Percentiles rank a stretch among this genome's conserved stretches.
Evolutionary conservation across 2,797 vertebrate species (phyloP).

Genomic region (Morus bassanus): DNA sequence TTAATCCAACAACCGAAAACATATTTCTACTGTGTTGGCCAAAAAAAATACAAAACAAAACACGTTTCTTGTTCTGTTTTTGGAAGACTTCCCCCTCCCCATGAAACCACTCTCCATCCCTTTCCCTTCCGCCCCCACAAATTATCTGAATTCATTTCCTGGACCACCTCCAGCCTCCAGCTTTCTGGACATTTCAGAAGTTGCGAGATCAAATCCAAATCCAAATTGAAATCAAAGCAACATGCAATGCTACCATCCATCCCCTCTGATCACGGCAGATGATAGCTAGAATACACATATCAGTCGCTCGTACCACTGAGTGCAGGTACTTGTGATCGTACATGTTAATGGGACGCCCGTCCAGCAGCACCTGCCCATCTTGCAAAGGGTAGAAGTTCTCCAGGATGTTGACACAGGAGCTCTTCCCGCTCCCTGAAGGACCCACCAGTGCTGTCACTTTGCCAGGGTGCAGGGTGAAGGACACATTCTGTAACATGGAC

Average conservation of each 20-base stretch:
- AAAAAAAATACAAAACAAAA: not conserved
- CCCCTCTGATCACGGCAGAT: not conserved
- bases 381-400: slow-evolving; percentile 93
- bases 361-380: slow-evolving; percentile 89
- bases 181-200: not conserved
- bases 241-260: not conserved
- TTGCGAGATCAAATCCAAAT: not conserved
- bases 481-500: slow-evolving; percentile 80
- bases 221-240: not conserved
- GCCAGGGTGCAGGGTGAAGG: slow-evolving; percentile 88
- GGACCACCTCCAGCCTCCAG: not conserved
- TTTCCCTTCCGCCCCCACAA: not conserved
- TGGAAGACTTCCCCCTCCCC: not conserved
- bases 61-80: not conserved
- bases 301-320: slow-evolving; percentile 81
- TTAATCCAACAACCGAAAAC: not conserved
- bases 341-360: slow-evolving; percentile 82
- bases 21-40: not conserved
- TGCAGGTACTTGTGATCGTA: slow-evolving; percentile 91
- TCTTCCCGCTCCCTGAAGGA: slow-evolving; percentile 95
- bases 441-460: slow-evolving; percentile 93
- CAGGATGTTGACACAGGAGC: slow-evolving; percentile 92
- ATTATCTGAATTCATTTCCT: not conserved
- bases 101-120: not conserved
- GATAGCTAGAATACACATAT: not conserved